Evolutionary conservation across 2,113 vertebrate species (phyloP).

Genomic region (Cavia aperea): DNA sequence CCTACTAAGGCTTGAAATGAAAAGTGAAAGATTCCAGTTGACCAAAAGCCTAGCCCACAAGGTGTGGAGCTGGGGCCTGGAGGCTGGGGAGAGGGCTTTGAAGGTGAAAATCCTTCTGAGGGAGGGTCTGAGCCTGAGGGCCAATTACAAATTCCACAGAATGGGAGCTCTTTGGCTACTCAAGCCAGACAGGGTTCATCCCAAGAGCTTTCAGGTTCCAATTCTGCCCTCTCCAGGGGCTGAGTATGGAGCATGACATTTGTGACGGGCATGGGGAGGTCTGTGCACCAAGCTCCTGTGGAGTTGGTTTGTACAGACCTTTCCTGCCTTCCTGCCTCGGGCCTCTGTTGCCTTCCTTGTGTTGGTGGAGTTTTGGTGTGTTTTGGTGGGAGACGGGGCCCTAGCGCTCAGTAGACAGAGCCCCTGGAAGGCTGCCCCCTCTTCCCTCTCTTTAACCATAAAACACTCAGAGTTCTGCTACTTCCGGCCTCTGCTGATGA

Average conservation of each 20-base stretch:
- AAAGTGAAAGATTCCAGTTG: neutral
- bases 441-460: neutral
- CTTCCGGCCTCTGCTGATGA: slow-evolving; percentile 29
- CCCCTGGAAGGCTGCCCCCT: neutral
- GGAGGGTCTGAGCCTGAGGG: neutral
- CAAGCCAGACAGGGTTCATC: neutral
- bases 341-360: neutral
- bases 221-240: neutral
- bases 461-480: neutral
- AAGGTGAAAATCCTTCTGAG: neutral
- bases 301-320: neutral
- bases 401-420: neutral
- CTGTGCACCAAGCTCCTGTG: neutral
- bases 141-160: neutral
- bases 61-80: neutral
- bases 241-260: accelerated
- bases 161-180: neutral
- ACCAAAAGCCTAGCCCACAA: neutral
- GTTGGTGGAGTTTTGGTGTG: too few species aligned
- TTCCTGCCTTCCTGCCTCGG: too few species aligned
- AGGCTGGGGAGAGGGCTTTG: neutral
- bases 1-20: neutral
- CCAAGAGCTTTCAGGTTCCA: neutral
- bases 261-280: too few species aligned
- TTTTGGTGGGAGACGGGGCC: neutral